A percentile compares a stretch with the other conserved stretches of the same genome.
Evolutionary conservation across 2,797 vertebrate genomes (phyloP).

Genomic region (Amblyopsis hoosieri): DNA sequence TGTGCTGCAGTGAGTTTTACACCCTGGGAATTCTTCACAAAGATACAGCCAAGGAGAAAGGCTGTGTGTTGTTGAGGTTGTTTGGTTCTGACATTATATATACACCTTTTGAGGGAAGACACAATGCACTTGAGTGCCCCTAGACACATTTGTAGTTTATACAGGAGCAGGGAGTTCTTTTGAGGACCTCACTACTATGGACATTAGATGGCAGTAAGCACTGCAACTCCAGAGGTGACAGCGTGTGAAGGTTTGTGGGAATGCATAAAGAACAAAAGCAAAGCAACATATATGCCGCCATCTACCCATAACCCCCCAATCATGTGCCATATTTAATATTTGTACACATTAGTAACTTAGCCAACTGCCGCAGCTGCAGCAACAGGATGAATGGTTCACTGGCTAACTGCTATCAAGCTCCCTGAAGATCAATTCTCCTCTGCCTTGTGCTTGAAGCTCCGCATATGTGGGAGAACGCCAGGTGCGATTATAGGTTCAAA

Average conservation of each 20-base stretch:
- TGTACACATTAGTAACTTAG: slow-evolving; percentile 5
- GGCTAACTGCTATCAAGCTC: slow-evolving; percentile 6
- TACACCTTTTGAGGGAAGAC: slow-evolving; percentile 35
- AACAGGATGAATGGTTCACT: slow-evolving; percentile 7
- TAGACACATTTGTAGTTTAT: slow-evolving; percentile 31
- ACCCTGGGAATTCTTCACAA: slow-evolving; percentile 56
- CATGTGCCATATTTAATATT: slow-evolving; percentile 9
- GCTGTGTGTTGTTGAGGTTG: slow-evolving; percentile 30
- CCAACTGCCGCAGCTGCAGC: no score
- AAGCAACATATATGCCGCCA: slow-evolving; percentile 5
- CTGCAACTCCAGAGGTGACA: slow-evolving; percentile 9
- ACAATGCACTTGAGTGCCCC: slow-evolving; percentile 14
- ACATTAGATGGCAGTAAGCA: slow-evolving; percentile 1
- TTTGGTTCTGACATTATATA: slow-evolving; percentile 50
- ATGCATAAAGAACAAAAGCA: slow-evolving; percentile 18
- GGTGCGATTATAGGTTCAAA: slow-evolving; percentile 5
- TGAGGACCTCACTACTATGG: not conserved
- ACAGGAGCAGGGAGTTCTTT: slow-evolving; percentile 29
- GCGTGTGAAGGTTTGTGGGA: not conserved
- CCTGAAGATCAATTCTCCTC: not conserved
- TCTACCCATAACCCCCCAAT: slow-evolving; percentile 3
- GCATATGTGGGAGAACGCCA: not conserved
- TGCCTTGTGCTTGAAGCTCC: not conserved
- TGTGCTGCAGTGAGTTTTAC: slow-evolving; percentile 34
- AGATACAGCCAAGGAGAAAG: slow-evolving; percentile 42